Base-by-base conservation (phyloP, 2,797 vertebrate species). In the Helarctos malayanus region DNA sequence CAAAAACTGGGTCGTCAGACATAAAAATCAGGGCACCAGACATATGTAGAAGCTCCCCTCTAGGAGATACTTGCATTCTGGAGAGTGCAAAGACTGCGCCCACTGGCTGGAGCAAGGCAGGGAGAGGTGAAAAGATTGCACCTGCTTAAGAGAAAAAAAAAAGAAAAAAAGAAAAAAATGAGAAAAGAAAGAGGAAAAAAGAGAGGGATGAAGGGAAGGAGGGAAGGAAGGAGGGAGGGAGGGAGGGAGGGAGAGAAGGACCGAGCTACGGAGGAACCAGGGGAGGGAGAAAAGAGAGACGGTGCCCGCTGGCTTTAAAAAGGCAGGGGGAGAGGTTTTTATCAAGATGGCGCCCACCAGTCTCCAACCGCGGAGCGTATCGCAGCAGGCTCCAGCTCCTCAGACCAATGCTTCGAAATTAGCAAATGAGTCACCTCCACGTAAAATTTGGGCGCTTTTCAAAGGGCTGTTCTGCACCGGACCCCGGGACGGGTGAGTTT, bases 201-300 rank as follows among this genome's bases (percentile, higher is more conserved):
- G 4, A 3, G 21, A 38, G 32, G 29, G 10, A 41, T 0, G 68
- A 8, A 21, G 18, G 18, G 21, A 29, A 27, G 25, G 57, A 27
- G 27, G 11, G 25, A 12, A 61, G 59, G 12, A 29, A 27, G 5
- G 9, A 29, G 49, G 49, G 49, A 61, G 27, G 16, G 10, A 52
- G 15, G 16, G 10, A 52, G 15, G 1, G 10, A 47, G 14, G 14
- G 32, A 35, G 11, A 27, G 35, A 27, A 5, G 15, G 1, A n/a
- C 2, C 11, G 2, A 69, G 18, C 2, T 5, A 69, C 19, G 35
- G 47, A 5, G 6, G 56, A 47, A 29, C 0, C 16, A 10, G 8
- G 4, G 18, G 32, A 65, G 21, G 61, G 47, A 54, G 29, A 54
- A 65, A 49, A 73, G 23, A 47, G 32, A 63, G 41, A 63, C 1